Evolutionary conservation across 2,113 vertebrate genomes (phyloP), one percentile per base, ranked within the genome.

Genomic region (Melanotaenia duboulayi): DNA sequence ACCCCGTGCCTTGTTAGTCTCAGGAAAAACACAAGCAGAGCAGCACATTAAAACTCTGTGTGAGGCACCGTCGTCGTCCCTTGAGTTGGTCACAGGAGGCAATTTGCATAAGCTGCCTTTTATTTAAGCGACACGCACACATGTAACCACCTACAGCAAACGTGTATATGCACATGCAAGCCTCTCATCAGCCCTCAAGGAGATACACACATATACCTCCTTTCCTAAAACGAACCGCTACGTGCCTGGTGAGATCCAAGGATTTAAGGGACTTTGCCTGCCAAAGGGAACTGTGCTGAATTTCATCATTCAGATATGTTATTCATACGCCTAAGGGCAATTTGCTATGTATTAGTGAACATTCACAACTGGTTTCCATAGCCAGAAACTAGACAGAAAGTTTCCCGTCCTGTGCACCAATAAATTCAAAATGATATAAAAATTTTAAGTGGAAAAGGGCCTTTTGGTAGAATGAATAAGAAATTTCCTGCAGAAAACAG

Each of bases 251-350:
- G 78, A 86, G 86, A 89, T 84, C 74, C 72, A 62, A 81, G 78
- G 83, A 73, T 92, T 86, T 87, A 80, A 67, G 49, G 63, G 88
- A 89, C 86, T 86, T 73, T 85, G 89, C 32, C 78, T 82, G 83
- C 87, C 76, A 82, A 84, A 55, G 83, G 81, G 81, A 83, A 46
- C 56, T 54, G 67, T 67, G 74, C 78, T 73, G 55, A 64, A 91
- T 92, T 90, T 89, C 89, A 88, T 91, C 87, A 91, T 90, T 85
- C 84, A 81, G 71, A 85, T 74, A 65, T 80, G 80, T 81, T 87
- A 85, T 91, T 89, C 86, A 65, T 63, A 10, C 0, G 85, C 89
- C 86, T 78, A 1, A 81, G 90, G 89, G 84, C 76, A 81, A 62
- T 84, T 86, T 82, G 57, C 69, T 14, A 9, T 66, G 82, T 64